Percentiles rank a stretch among this genome's conserved stretches.
phyloP scores from a whole-genome alignment of 2,888 invertebrate species.

The Pandemis corylana region DNA sequence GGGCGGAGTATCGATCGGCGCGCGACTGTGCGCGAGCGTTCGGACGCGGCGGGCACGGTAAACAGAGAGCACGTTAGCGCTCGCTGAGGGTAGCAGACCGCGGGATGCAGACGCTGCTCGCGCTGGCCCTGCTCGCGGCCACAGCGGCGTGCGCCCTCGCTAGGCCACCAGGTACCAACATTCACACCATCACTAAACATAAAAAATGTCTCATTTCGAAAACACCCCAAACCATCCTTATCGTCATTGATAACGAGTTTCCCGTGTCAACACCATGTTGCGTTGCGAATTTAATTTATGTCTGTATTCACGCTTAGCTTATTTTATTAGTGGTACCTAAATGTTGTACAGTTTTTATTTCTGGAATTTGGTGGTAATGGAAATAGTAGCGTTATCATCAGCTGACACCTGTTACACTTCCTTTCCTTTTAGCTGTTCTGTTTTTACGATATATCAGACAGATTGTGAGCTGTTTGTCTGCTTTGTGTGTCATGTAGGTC shows the following conservation, averaged over 20 bases:
- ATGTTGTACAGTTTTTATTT: not conserved
- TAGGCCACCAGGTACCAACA: slow-evolving; percentile 61
- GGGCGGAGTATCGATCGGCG: slow-evolving; percentile 81
- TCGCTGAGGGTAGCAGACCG: slow-evolving; percentile 48
- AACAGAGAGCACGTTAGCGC: slow-evolving; percentile 60
- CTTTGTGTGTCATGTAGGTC: too few relatives aligned
- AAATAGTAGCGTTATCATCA: slow-evolving; percentile 30
- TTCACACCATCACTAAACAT: slow-evolving; percentile 41
- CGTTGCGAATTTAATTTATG: slow-evolving; percentile 44
- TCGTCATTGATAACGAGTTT: slow-evolving; percentile 53
- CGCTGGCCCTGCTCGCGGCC: slow-evolving; percentile 55
- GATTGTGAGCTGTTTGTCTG: too few relatives aligned
- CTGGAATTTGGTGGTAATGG: not conserved
- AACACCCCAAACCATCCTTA: slow-evolving; percentile 30
- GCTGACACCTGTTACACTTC: slow-evolving; percentile 60
- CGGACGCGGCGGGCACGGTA: slow-evolving; percentile 55
- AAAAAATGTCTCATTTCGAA: slow-evolving; percentile 24
- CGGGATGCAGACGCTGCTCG: slow-evolving; percentile 65
- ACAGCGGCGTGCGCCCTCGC: slow-evolving; percentile 63
- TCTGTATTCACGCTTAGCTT: slow-evolving; percentile 4
- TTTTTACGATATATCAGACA: not conserved
- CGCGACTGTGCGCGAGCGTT: slow-evolving; percentile 65
- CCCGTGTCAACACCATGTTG: slow-evolving; percentile 47
- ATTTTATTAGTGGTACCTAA: not conserved
- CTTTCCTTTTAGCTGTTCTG: slow-evolving; percentile 35